A percentile compares a stretch with the other conserved stretches of the same genome.
Evolutionary conservation across 2,797 vertebrate genomes (phyloP).

Genomic region (Rallus crepitans): DNA sequence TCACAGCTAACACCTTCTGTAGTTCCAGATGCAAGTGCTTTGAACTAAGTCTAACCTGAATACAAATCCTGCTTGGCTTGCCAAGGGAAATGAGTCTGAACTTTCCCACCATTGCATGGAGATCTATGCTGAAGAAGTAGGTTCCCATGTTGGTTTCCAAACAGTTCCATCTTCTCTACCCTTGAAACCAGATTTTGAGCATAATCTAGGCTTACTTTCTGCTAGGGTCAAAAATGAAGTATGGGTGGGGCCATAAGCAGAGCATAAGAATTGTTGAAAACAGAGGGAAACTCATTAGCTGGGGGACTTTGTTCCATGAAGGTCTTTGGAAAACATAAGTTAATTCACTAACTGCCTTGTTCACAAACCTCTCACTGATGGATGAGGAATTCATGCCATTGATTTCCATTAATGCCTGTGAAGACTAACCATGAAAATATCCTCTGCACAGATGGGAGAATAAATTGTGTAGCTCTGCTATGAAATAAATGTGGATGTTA

Average conservation of each 20-base stretch:
- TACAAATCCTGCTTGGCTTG: neutral
- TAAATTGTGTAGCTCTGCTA: neutral
- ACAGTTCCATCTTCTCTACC: neutral
- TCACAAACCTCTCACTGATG: neutral
- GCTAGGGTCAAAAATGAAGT: neutral
- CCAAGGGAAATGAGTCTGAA: neutral
- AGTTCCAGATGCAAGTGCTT: neutral
- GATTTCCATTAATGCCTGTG: neutral
- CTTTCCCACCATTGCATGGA: neutral
- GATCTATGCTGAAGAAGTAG: neutral
- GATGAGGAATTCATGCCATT: neutral
- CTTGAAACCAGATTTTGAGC: neutral
- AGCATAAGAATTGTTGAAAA: neutral
- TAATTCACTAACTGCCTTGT: neutral
- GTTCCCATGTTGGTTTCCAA: neutral
- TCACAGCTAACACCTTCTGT: neutral
- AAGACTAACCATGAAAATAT: conserved; percentile 14
- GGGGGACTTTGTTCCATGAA: neutral
- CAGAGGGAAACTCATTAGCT: neutral
- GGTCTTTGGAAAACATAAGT: neutral
- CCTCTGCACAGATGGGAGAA: conserved; percentile 19
- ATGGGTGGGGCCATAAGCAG: neutral
- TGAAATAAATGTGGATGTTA: conserved; percentile 32
- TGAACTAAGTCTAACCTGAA: neutral
- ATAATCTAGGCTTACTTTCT: neutral